Percentiles rank a stretch among this genome's conserved stretches.
Conservation (phyloP, 2,113 vertebrate genomes). For the Oncorhynchus gorbuscha region DNA sequence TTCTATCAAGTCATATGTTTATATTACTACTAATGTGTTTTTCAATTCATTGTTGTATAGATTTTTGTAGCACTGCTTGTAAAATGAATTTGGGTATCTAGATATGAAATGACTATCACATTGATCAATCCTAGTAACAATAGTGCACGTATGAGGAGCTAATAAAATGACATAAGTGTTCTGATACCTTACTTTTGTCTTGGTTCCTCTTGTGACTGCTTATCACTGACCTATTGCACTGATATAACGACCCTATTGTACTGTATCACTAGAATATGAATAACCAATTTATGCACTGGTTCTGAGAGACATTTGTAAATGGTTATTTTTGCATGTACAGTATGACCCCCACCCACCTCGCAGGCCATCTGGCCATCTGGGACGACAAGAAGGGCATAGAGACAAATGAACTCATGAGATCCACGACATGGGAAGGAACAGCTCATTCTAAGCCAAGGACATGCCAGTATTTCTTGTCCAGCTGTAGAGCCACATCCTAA, state of each 20-base stretch:
- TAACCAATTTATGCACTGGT: background rate
- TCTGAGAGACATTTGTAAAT: too few species aligned
- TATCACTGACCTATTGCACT: too few species aligned
- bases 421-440: too few species aligned
- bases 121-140: background rate
- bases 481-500: too few species aligned
- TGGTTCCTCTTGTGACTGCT: too few species aligned
- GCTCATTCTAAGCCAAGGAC: too few species aligned
- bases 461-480: too few species aligned
- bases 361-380: background rate
- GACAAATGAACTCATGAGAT: too few species aligned
- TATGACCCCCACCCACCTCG: background rate
- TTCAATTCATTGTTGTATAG: slow-evolving; percentile 36
- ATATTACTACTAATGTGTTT: too few species aligned
- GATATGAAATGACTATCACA: slow-evolving; percentile 3
- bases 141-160: slow-evolving; percentile 42
- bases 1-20: too few species aligned
- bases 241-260: background rate
- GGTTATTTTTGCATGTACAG: background rate
- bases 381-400: too few species aligned
- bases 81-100: slow-evolving; percentile 27
- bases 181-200: background rate
- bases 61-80: slow-evolving; percentile 49
- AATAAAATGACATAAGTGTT: slow-evolving; percentile 25
- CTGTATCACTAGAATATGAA: background rate